Conservation (phyloP, 1,140 invertebrate species). For the Dinoponera quadriceps region DNA sequence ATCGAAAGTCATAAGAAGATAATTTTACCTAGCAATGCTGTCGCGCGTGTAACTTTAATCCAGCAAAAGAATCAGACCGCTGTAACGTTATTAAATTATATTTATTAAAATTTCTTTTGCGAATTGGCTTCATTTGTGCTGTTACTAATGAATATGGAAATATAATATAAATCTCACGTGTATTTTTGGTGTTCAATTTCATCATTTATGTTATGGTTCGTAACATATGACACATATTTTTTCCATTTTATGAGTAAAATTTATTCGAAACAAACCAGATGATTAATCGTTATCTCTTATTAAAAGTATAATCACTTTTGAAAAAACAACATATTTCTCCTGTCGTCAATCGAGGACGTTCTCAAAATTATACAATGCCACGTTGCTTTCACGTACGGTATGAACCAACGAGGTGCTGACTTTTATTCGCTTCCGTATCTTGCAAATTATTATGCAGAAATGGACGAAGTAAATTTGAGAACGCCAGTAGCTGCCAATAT, state of each 20-base stretch:
- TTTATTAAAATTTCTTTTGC: not conserved
- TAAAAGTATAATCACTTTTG: constrained; percentile 1
- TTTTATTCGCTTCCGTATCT: constrained; percentile 33
- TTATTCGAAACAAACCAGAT: not conserved
- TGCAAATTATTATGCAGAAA: constrained; percentile 30
- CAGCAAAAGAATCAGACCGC: not conserved
- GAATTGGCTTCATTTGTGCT: not conserved
- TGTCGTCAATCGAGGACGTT: not conserved
- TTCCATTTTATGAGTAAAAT: not conserved
- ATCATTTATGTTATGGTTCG: not conserved
- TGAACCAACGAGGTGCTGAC: not conserved
- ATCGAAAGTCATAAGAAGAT: constrained; percentile 24
- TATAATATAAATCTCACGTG: not conserved
- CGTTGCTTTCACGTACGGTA: not conserved
- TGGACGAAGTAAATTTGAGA: constrained; percentile 8
- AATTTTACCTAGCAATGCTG: constrained; percentile 32
- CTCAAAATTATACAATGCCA: not conserved
- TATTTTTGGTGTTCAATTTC: not conserved
- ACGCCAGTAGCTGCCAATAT: constrained; percentile 67
- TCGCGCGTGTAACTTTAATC: not conserved
- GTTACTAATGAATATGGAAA: not conserved
- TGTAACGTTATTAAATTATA: not conserved
- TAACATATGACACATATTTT: not conserved
- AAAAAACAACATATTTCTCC: not conserved
- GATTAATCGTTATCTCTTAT: not conserved